Conservation (phyloP, 2,113 vertebrate species). For the Tachuris rubrigastra region DNA sequence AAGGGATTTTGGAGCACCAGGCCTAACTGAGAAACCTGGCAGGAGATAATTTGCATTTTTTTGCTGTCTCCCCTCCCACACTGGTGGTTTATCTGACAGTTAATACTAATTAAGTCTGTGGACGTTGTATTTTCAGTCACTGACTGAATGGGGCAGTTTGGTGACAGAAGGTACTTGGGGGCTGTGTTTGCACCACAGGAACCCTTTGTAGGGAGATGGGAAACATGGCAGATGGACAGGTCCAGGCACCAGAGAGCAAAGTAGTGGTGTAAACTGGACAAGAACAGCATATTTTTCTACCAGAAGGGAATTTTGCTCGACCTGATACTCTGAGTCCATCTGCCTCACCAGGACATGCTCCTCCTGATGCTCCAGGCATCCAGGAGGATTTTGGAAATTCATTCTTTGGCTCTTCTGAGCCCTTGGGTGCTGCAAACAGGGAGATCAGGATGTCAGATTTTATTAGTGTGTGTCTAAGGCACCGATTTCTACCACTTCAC, state of each 20-base stretch:
- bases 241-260: background rate
- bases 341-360: background rate
- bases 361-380: background rate
- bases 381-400: fast-evolving
- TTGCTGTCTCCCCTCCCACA: background rate
- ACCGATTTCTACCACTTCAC: background rate
- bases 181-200: background rate
- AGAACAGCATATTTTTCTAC: background rate
- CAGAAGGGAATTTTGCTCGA: background rate
- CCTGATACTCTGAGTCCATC: background rate
- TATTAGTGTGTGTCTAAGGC: background rate
- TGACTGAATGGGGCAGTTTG: background rate
- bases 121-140: background rate
- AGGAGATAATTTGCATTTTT: background rate
- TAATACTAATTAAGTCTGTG: background rate
- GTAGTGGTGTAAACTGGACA: background rate
- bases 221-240: background rate
- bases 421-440: background rate
- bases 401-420: background rate
- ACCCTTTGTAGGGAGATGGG: background rate
- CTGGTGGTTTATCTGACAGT: background rate
- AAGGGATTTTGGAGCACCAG: background rate
- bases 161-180: background rate
- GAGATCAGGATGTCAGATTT: background rate
- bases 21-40: background rate